Conservation (phyloP, 2,113 vertebrate species). For the Mobula hypostoma region DNA sequence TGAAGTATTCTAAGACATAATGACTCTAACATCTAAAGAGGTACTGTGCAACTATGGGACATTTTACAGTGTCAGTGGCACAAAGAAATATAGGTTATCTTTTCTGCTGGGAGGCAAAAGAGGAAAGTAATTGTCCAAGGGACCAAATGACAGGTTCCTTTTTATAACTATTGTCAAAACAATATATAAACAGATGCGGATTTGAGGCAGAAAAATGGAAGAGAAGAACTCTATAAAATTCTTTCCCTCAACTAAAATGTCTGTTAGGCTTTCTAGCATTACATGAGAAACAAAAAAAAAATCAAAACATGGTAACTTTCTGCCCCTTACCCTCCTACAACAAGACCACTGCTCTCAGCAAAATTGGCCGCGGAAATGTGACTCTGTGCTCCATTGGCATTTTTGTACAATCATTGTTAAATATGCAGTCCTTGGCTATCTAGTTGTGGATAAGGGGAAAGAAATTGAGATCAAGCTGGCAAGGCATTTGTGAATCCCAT, state of each 20-base stretch:
- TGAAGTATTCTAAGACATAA: too few relatives aligned
- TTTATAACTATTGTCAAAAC: background rate
- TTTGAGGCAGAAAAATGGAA: background rate
- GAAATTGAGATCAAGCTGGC: background rate
- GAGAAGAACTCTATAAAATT: background rate
- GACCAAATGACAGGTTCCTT: background rate
- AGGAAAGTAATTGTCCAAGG: background rate
- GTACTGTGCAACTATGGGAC: background rate
- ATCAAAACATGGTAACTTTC: background rate
- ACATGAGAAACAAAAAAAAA: background rate
- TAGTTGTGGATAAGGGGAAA: background rate
- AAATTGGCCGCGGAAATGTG: background rate
- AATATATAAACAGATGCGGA: background rate
- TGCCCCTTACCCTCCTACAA: too few relatives aligned
- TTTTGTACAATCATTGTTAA: background rate
- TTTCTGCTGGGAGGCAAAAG: background rate
- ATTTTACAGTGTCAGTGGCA: background rate
- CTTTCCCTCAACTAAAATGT: background rate
- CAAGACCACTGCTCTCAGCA: too few relatives aligned
- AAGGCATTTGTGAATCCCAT: background rate
- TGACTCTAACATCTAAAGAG: background rate
- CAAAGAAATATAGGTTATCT: background rate
- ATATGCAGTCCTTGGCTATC: background rate
- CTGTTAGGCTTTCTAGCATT: background rate
- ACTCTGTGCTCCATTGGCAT: background rate